A percentile compares a stretch with the other conserved stretches of the same genome.
These are phyloP conservation scores for Dascillus cervinus DNA, from an alignment of 2,888 invertebrate genomes.

Conservation along the genomic window DNA sequence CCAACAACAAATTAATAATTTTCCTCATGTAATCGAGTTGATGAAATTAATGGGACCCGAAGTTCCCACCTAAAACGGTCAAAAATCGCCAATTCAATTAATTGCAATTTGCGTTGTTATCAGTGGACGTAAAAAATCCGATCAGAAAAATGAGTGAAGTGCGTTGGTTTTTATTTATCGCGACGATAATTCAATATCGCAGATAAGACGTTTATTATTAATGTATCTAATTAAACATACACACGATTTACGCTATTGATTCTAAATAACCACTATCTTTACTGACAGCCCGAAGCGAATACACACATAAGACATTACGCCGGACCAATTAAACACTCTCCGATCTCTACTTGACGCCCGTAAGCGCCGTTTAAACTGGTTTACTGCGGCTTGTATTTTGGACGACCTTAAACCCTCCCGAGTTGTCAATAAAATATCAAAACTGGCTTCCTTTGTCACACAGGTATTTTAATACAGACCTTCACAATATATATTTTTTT, in stretches of 20 bases:
- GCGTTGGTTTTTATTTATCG: too few species aligned
- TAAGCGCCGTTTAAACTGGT: conserved; percentile 1
- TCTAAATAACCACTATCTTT: conserved; percentile 15
- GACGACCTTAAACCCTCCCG: conserved; percentile 12
- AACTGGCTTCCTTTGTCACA: conserved; percentile 6
- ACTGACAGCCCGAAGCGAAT: conserved; percentile 9
- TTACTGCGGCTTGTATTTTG: conserved; percentile 9
- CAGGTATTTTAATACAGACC: conserved; percentile 7
- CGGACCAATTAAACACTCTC: conserved; percentile 4
- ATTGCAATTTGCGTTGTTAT: conserved; percentile 9
- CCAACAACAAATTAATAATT: too few species aligned
- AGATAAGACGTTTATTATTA: too few species aligned
- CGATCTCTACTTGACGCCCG: not conserved
- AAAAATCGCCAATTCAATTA: conserved; percentile 6
- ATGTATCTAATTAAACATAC: too few species aligned
- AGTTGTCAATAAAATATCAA: conserved; percentile 7
- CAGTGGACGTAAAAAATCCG: too few species aligned
- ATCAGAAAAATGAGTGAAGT: too few species aligned
- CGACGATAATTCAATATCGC: too few species aligned
- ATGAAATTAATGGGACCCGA: too few species aligned
- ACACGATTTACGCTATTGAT: too few species aligned
- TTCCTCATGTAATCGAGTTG: too few species aligned
- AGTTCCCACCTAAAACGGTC: too few species aligned
- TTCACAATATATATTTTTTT: not conserved
- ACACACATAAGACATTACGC: conserved; percentile 9